phyloP scores from a whole-genome alignment of 2,888 invertebrate genomes.

The Scelioninae gen. 2 region DNA sequence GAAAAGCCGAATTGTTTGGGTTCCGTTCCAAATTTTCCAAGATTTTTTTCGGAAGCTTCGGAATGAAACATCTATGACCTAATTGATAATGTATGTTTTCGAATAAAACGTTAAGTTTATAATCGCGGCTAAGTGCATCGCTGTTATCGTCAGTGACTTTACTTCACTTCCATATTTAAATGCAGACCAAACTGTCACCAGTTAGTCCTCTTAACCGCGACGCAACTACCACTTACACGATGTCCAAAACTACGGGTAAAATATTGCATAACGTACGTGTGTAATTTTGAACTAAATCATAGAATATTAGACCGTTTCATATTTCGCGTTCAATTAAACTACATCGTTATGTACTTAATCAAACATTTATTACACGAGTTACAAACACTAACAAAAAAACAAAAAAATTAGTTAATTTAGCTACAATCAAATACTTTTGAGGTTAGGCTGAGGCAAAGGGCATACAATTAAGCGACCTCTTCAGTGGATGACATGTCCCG shows the following conservation, averaged over 20 bases:
- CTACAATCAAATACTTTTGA: too few species aligned
- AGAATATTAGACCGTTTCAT: background rate
- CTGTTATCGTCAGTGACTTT: background rate
- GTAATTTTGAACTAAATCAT: constrained; percentile 6
- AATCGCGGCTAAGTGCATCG: background rate
- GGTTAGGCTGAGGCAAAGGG: too few species aligned
- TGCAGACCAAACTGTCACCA: constrained; percentile 22
- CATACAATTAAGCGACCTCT: too few species aligned
- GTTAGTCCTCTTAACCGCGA: constrained; percentile 24
- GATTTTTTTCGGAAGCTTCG: too few species aligned
- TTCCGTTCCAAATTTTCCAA: too few species aligned
- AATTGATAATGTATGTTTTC: too few species aligned
- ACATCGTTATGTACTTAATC: too few species aligned
- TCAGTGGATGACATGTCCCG: too few species aligned
- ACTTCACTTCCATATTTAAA: constrained; percentile 17
- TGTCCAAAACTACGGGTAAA: constrained; percentile 18
- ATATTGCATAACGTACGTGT: constrained; percentile 11
- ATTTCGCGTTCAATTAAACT: background rate
- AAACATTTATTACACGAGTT: too few species aligned
- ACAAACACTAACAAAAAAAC: too few species aligned
- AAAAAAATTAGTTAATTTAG: too few species aligned
- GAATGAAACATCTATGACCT: too few species aligned
- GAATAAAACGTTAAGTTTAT: constrained; percentile 9
- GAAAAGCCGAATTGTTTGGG: constrained; percentile 1
- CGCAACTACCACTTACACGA: constrained; percentile 17